A percentile compares a stretch with the other conserved stretches of the same genome.
These are phyloP conservation scores for Motacilla alba DNA, from an alignment of 2,113 vertebrate species.

Conservation along the genomic window DNA sequence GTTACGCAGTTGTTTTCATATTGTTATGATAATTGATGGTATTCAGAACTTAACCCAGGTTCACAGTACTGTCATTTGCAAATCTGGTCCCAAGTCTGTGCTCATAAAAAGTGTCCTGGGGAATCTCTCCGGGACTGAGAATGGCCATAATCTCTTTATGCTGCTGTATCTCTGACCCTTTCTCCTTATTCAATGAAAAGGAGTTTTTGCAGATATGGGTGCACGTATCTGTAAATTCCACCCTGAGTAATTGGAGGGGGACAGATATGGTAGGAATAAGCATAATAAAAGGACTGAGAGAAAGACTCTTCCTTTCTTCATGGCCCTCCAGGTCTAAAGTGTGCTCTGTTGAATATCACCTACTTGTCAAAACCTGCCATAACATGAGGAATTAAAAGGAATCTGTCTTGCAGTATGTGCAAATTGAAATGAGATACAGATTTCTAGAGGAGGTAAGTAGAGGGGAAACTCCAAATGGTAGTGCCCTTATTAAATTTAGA, in stretches of 20 bases:
- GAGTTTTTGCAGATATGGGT: not conserved
- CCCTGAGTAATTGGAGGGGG: not conserved
- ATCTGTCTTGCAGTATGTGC: not conserved
- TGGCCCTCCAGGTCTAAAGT: not conserved
- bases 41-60: constrained; percentile 9
- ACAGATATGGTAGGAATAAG: constrained; percentile 12
- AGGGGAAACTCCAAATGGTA: not conserved
- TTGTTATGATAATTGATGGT: constrained; percentile 16
- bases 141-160: not conserved
- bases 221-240: not conserved
- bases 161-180: not conserved
- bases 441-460: not conserved
- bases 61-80: constrained; percentile 2
- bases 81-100: not conserved
- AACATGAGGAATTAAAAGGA: constrained; percentile 36
- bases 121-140: not conserved
- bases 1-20: not conserved
- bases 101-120: not conserved
- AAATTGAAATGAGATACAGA: not conserved
- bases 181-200: not conserved
- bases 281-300: constrained; percentile 10
- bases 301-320: not conserved
- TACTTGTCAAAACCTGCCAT: constrained; percentile 17
- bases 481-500: not conserved
- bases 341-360: constrained; percentile 9